phyloP scores from a whole-genome alignment of 1,140 invertebrate species.

The Scylla paramamosain region DNA sequence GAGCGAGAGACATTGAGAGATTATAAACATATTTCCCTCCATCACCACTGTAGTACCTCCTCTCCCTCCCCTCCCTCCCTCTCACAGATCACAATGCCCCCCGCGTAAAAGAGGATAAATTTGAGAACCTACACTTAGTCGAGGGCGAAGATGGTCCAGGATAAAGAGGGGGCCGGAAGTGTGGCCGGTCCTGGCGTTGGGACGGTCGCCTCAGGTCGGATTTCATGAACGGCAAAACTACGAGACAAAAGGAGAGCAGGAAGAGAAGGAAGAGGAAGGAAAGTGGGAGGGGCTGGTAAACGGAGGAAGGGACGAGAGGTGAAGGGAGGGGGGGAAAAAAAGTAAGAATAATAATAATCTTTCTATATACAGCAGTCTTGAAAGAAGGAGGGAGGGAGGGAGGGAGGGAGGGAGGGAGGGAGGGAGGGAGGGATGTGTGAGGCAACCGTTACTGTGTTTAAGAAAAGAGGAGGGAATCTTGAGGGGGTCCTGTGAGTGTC shows the following conservation, averaged over 20 bases:
- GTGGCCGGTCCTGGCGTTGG: neutral
- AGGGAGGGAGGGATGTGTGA: neutral
- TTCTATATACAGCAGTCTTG: neutral
- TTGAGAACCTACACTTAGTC: conserved; percentile 7
- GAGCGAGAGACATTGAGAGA: neutral
- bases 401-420: neutral
- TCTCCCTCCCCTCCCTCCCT: neutral
- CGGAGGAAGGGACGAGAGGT: neutral
- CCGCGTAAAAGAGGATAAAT: conserved; percentile 14
- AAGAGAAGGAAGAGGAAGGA: conserved; percentile 1
- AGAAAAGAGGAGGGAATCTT: neutral
- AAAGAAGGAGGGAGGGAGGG: neutral
- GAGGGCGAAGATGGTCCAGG: neutral
- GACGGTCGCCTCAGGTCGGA: neutral
- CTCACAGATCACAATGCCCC: neutral
- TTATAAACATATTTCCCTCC: neutral
- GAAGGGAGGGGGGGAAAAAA: neutral
- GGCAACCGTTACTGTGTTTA: neutral
- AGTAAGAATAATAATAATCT: neutral
- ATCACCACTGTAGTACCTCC: neutral
- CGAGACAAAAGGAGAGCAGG: neutral
- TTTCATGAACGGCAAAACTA: conserved; percentile 25
- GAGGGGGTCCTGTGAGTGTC: neutral
- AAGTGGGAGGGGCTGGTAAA: neutral
- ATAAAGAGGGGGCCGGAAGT: neutral